Evolutionary conservation across 92 coral and sea anemone species (phyloP).

Genomic region (Actinostola sp.): DNA sequence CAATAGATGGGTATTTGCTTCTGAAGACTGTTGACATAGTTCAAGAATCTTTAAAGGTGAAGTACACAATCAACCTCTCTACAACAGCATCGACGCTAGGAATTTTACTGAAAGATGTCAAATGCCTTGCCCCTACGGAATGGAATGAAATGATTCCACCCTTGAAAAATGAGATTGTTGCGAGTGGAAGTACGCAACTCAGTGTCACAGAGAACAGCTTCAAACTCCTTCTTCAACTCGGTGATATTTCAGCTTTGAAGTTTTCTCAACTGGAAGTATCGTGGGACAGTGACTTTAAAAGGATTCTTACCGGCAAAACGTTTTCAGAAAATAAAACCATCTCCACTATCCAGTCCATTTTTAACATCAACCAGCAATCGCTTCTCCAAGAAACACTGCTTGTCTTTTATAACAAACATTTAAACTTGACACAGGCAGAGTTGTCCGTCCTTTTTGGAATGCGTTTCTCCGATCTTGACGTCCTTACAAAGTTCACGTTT

Average conservation of each 20-base stretch:
- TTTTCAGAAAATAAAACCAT: constrained; percentile 39
- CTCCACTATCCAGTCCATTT: constrained; percentile 6
- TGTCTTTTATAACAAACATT: constrained; percentile 29
- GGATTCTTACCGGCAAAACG: constrained; percentile 51
- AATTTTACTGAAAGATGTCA: neutral
- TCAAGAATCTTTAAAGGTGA: constrained; percentile 14
- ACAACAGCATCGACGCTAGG: constrained; percentile 3
- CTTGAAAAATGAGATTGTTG: constrained; percentile 49
- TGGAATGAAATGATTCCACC: constrained; percentile 69
- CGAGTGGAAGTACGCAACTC: constrained; percentile 56
- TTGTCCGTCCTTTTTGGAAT: constrained; percentile 41
- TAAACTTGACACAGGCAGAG: constrained; percentile 47
- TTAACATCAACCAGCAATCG: constrained; percentile 12
- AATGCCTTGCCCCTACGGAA: constrained; percentile 61
- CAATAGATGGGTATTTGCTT: neutral
- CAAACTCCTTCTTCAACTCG: constrained; percentile 25
- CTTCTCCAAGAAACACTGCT: constrained; percentile 37
- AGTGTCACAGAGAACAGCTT: constrained; percentile 36
- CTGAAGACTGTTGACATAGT: constrained; percentile 16
- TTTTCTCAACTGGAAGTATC: constrained; percentile 45
- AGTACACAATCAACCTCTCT: constrained; percentile 19
- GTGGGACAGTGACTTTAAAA: constrained; percentile 55
- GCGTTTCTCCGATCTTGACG: constrained; percentile 35
- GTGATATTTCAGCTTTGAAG: constrained; percentile 26
- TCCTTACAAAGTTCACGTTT: constrained; percentile 53